phyloP scores from a whole-genome alignment of 2,888 invertebrate genomes.

The Criorhina ranunculi region DNA sequence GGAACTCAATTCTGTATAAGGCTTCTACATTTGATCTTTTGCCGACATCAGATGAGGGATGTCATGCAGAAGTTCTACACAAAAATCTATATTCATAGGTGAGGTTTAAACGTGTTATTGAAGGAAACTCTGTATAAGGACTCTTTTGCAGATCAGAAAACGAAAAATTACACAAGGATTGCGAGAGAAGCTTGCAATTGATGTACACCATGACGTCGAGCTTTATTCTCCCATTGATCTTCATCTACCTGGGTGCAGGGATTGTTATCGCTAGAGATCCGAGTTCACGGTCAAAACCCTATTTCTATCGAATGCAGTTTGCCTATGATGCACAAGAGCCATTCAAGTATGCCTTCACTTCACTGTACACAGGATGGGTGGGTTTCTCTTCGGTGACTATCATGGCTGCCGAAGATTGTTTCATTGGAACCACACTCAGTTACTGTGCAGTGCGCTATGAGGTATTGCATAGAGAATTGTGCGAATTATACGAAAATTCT shows the following conservation, averaged over 20 bases:
- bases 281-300: conserved; percentile 67
- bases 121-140: not conserved
- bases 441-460: conserved; percentile 53
- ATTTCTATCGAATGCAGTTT: conserved; percentile 75
- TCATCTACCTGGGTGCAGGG: conserved; percentile 24
- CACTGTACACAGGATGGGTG: conserved; percentile 59
- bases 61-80: conserved; percentile 67
- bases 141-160: conserved; percentile 58
- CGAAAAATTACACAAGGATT: conserved; percentile 24
- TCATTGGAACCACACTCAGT: conserved; percentile 47
- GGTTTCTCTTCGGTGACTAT: conserved; percentile 49
- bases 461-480: conserved; percentile 36
- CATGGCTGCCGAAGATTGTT: conserved; percentile 52
- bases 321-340: conserved; percentile 75
- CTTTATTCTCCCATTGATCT: conserved; percentile 56
- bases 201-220: conserved; percentile 49
- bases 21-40: conserved; percentile 37
- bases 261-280: conserved; percentile 29
- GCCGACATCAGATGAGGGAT: conserved; percentile 48
- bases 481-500: not conserved
- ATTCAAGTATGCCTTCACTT: conserved; percentile 48
- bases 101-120: not conserved
- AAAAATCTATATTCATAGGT: conserved; percentile 67
- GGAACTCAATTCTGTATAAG: conserved; percentile 71
- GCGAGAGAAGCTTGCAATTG: conserved; percentile 40